Evolutionary conservation across 2,113 vertebrate species (phyloP).

Genomic region (Tachysurus vachellii): DNA sequence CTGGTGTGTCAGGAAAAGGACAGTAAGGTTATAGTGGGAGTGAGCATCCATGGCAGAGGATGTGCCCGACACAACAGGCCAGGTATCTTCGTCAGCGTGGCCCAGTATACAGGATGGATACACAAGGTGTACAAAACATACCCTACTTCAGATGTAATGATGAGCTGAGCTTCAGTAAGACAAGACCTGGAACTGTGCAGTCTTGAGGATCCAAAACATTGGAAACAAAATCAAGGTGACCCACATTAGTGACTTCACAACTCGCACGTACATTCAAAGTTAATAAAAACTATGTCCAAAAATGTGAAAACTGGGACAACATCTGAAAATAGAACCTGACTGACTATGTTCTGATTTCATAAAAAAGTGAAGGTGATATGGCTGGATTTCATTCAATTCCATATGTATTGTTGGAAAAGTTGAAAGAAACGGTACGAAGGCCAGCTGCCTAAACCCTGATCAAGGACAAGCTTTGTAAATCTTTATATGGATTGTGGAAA

Average conservation of each 20-base stretch:
- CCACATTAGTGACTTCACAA: conserved; percentile 19
- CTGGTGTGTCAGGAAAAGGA: conserved; percentile 92
- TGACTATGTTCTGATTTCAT: conserved; percentile 14
- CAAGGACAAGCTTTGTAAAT: conserved; percentile 5
- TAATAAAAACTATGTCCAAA: not conserved
- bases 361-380: not conserved
- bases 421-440: conserved; percentile 18
- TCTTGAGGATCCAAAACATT: conserved; percentile 1
- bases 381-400: conserved; percentile 17
- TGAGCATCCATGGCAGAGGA: conserved; percentile 92
- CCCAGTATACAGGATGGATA: conserved; percentile 94
- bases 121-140: conserved; percentile 85
- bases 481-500: not conserved
- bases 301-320: conserved; percentile 27
- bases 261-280: conserved; percentile 12
- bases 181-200: not conserved
- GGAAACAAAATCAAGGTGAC: conserved; percentile 14
- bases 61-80: conserved; percentile 90
- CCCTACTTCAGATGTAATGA: conserved; percentile 64
- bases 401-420: not conserved
- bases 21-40: conserved; percentile 87
- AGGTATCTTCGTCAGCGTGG: conserved; percentile 90
- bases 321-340: conserved; percentile 21
- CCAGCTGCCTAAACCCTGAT: not conserved
- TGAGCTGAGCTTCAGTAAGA: conserved; percentile 24